A percentile compares a stretch with the other conserved stretches of the same genome.
Evolutionary conservation across 1,140 invertebrate genomes (phyloP).

Genomic region (Cyphomyrmex costatus): DNA sequence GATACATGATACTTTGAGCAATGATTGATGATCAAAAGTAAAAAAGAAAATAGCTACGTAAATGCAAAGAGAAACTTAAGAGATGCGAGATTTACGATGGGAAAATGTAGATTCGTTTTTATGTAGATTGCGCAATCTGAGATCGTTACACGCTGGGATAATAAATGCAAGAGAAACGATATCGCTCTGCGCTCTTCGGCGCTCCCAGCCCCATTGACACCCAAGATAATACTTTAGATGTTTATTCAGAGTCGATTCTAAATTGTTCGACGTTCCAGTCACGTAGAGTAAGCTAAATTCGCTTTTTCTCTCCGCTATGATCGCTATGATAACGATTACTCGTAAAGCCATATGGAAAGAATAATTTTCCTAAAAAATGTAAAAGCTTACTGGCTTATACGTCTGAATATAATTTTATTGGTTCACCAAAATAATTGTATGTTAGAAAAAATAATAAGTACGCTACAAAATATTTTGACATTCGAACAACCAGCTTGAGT

Average conservation of each 20-base stretch:
- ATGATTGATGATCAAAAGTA: slow-evolving; percentile 56
- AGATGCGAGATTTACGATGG: slow-evolving; percentile 39
- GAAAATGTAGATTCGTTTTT: slow-evolving; percentile 46
- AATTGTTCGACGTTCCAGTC: not conserved
- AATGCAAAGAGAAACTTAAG: slow-evolving; percentile 49
- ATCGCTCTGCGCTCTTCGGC: not conserved
- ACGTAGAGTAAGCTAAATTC: not conserved
- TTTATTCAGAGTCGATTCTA: not conserved
- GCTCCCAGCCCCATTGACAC: not conserved
- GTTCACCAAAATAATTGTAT: no score
- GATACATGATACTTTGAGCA: slow-evolving; percentile 11
- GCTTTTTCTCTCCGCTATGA: not conserved
- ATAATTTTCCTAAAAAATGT: no score
- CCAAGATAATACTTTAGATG: not conserved
- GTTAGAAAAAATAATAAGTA: no score
- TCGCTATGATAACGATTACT: not conserved
- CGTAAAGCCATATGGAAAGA: not conserved
- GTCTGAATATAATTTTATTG: no score
- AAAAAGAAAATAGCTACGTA: slow-evolving; percentile 24
- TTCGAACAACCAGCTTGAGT: no score
- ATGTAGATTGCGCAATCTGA: slow-evolving; percentile 29
- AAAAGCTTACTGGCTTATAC: no score
- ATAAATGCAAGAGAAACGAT: slow-evolving; percentile 30
- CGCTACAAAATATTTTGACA: no score
- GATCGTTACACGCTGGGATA: not conserved